Percentiles rank a stretch among this genome's conserved stretches.
Evolutionary conservation across 2,888 invertebrate genomes (phyloP).

Genomic region (Macaria liturata): DNA sequence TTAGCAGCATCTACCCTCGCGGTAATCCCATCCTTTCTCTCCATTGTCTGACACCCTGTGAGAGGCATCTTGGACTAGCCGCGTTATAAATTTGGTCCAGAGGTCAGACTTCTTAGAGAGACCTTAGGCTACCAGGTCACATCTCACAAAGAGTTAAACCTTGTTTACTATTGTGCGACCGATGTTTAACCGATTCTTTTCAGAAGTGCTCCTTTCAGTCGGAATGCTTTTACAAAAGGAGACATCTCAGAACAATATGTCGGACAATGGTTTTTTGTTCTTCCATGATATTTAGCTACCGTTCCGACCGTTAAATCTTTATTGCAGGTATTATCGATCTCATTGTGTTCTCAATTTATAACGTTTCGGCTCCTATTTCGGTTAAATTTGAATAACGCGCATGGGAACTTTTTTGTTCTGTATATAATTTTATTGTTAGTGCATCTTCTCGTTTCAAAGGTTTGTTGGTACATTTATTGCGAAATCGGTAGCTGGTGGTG

Average conservation of each 20-base stretch:
- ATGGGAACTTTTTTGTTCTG: slow-evolving; percentile 57
- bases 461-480: slow-evolving; percentile 29
- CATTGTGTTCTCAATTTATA: slow-evolving; percentile 74
- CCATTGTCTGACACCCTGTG: slow-evolving; percentile 63
- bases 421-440: slow-evolving; percentile 27
- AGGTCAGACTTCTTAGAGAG: slow-evolving; percentile 66
- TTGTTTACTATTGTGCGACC: slow-evolving; percentile 68
- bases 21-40: slow-evolving; percentile 67
- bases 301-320: slow-evolving; percentile 72
- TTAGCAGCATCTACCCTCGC: slow-evolving; percentile 78
- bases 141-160: slow-evolving; percentile 60
- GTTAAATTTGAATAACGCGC: slow-evolving; percentile 66
- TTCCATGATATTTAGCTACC: slow-evolving; percentile 73
- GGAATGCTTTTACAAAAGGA: slow-evolving; percentile 45
- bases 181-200: slow-evolving; percentile 57
- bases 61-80: slow-evolving; percentile 43
- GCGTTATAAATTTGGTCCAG: slow-evolving; percentile 59
- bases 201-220: slow-evolving; percentile 41
- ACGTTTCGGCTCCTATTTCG: slow-evolving; percentile 60
- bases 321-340: slow-evolving; percentile 75
- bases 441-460: slow-evolving; percentile 22
- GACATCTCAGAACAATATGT: slow-evolving; percentile 63
- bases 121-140: slow-evolving; percentile 79
- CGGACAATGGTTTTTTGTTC: slow-evolving; percentile 68
- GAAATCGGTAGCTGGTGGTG: slow-evolving; percentile 39